These are phyloP conservation scores for Lithophane ornitopus DNA, from an alignment of 2,888 invertebrate species.

Conservation along the genomic window DNA sequence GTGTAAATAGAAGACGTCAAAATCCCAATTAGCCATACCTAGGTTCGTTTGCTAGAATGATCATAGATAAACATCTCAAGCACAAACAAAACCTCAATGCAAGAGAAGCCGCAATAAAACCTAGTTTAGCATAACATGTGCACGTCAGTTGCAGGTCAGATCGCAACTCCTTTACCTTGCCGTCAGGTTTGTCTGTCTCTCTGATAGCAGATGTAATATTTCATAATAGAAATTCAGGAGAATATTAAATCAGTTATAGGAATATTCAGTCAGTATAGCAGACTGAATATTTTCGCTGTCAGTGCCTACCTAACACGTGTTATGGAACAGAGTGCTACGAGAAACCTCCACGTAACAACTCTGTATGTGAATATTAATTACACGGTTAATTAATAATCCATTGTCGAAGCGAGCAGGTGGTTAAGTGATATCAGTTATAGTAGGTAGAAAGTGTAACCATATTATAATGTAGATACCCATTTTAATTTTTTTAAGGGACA, in stretches of 20 bases:
- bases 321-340: conserved; percentile 4
- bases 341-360: conserved; percentile 3
- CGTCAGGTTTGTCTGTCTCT: not conserved
- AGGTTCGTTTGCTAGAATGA: too few relatives aligned
- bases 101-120: not conserved
- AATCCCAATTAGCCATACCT: too few relatives aligned
- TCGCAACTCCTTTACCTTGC: conserved; percentile 24
- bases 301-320: not conserved
- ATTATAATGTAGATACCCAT: not conserved
- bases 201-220: conserved; percentile 3
- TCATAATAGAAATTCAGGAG: conserved; percentile 1
- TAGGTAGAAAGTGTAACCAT: not conserved
- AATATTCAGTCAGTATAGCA: not conserved
- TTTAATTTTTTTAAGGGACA: not conserved
- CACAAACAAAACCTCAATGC: not conserved
- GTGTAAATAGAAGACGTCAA: too few relatives aligned
- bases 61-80: not conserved
- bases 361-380: conserved; percentile 34
- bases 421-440: conserved; percentile 10
- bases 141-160: conserved; percentile 25
- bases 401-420: conserved; percentile 17
- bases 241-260: not conserved
- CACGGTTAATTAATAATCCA: conserved; percentile 38
- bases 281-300: not conserved
- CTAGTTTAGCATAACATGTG: conserved; percentile 9